Conservation (phyloP, 2,797 vertebrate species). For the Spinus pinus region DNA sequence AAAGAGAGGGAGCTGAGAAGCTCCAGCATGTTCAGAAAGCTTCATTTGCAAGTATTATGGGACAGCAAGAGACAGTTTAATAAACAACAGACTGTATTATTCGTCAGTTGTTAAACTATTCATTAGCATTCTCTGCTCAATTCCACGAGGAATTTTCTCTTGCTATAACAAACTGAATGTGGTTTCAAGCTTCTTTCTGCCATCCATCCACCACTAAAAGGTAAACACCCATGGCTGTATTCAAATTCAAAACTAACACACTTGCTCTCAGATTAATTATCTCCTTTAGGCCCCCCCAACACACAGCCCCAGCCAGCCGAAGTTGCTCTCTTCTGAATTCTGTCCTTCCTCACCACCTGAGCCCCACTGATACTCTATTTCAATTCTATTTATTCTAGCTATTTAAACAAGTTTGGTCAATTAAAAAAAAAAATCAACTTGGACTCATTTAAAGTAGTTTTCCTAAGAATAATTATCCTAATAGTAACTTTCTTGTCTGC, state of each 20-base stretch:
- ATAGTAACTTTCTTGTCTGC: neutral
- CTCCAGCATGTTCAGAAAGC: neutral
- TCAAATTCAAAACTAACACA: neutral
- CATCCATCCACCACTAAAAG: neutral
- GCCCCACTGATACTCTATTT: rapidly evolving
- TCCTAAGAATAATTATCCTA: neutral
- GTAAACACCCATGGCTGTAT: neutral
- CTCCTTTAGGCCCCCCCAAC: neutral
- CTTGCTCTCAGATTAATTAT: neutral
- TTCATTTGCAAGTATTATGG: neutral
- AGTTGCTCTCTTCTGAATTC: neutral
- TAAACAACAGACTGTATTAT: neutral
- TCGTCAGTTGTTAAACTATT: neutral
- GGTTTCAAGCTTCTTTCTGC: neutral
- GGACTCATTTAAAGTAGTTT: neutral
- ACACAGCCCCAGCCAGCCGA: neutral
- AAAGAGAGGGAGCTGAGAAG: neutral
- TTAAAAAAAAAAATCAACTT: no score
- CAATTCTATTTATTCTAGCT: neutral
- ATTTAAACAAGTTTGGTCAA: neutral
- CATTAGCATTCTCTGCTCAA: neutral
- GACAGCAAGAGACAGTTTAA: neutral
- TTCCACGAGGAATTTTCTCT: neutral
- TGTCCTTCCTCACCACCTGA: neutral
- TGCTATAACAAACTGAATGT: neutral